These are phyloP conservation scores for Oenanthe oenanthe DNA, from an alignment of 2,113 vertebrate species.

Conservation along the genomic window DNA sequence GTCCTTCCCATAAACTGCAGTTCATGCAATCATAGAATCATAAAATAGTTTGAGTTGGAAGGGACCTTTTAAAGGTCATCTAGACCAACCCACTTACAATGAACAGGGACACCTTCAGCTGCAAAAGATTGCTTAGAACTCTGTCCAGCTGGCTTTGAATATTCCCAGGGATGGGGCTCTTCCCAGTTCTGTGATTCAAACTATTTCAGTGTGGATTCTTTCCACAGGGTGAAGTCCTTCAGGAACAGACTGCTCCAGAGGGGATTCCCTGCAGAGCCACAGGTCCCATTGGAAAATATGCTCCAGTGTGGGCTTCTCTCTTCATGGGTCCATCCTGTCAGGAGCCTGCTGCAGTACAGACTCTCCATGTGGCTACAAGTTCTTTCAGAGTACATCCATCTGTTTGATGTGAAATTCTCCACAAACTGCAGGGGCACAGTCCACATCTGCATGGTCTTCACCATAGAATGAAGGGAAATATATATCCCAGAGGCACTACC, in stretches of 20 bases:
- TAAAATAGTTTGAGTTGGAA: background rate
- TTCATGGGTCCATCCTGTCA: background rate
- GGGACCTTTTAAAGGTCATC: background rate
- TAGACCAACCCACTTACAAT: background rate
- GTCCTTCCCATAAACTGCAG: background rate
- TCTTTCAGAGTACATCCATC: background rate
- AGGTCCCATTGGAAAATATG: background rate
- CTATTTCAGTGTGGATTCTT: background rate
- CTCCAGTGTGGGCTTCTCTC: rapidly evolving
- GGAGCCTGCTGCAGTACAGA: background rate
- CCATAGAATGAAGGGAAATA: background rate
- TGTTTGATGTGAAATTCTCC: background rate
- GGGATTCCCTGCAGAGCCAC: background rate
- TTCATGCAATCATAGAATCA: background rate
- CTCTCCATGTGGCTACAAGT: rapidly evolving
- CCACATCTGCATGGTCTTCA: background rate
- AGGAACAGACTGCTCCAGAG: background rate
- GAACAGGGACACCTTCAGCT: background rate
- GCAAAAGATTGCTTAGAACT: background rate
- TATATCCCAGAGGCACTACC: background rate
- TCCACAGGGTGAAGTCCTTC: background rate
- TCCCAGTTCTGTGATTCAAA: background rate
- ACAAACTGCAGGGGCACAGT: background rate
- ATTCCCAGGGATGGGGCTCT: background rate
- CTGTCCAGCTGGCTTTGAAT: background rate